Conservation (phyloP, 1,140 invertebrate species). For the Vanessa tameamea region DNA sequence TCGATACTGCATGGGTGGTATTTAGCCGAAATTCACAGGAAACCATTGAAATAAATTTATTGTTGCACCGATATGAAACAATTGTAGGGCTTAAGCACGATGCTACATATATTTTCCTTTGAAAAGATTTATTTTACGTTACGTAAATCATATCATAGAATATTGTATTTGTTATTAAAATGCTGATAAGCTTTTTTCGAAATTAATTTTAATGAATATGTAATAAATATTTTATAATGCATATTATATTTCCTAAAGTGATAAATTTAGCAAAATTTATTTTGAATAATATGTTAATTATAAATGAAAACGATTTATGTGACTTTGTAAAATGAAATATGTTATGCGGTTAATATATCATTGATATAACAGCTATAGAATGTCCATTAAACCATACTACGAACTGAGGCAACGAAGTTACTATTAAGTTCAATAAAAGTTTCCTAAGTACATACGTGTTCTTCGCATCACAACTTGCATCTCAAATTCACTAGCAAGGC, state of each 20-base stretch:
- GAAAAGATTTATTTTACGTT: neutral
- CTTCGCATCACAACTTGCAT: constrained; percentile 31
- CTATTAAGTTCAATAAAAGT: constrained; percentile 29
- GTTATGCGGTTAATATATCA: neutral
- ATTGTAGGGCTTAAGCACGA: neutral
- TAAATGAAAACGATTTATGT: no score
- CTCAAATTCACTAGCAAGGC: constrained; percentile 35
- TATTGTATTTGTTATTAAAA: neutral
- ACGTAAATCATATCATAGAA: neutral
- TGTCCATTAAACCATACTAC: neutral
- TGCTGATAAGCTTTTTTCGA: neutral
- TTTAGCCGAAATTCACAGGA: constrained; percentile 17
- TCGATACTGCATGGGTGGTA: constrained; percentile 17
- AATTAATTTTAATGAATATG: neutral
- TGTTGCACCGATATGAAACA: constrained; percentile 4
- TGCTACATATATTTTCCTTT: neutral
- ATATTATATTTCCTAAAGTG: no score
- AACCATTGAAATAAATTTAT: constrained; percentile 18
- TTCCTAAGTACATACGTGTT: constrained; percentile 35
- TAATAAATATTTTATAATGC: no score
- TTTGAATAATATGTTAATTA: no score
- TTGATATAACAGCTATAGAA: constrained; percentile 8
- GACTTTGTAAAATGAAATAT: no score
- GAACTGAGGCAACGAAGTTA: constrained; percentile 14
- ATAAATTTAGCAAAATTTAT: no score